phyloP scores from a whole-genome alignment of 2,888 invertebrate species.

The Parnassius glacialis region DNA sequence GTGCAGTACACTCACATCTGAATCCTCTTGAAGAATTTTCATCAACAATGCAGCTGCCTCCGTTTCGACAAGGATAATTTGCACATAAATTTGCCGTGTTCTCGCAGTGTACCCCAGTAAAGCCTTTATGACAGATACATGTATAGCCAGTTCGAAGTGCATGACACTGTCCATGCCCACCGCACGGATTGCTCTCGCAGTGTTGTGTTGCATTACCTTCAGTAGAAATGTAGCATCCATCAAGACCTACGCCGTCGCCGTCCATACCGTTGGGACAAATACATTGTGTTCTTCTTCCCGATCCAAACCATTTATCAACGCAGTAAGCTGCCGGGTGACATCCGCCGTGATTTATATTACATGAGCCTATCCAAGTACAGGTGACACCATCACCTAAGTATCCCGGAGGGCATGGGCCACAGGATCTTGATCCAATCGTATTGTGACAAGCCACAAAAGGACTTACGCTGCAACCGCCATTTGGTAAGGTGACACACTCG shows the following conservation, averaged over 20 bases:
- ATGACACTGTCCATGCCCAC: slow-evolving; percentile 82
- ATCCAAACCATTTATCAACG: slow-evolving; percentile 80
- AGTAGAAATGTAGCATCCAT: slow-evolving; percentile 83
- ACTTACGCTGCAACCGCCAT: slow-evolving; percentile 92
- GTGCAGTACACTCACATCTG: slow-evolving; percentile 84
- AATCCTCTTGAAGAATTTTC: slow-evolving; percentile 48
- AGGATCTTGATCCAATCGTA: slow-evolving; percentile 91
- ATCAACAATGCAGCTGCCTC: slow-evolving; percentile 84
- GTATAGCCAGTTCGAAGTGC: slow-evolving; percentile 61
- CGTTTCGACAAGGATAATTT: slow-evolving; percentile 89
- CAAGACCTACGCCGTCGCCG: slow-evolving; percentile 89
- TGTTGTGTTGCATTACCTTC: slow-evolving; percentile 52
- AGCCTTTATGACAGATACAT: slow-evolving; percentile 82
- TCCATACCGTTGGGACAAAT: slow-evolving; percentile 88
- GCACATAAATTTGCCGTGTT: slow-evolving; percentile 81
- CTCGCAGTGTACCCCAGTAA: slow-evolving; percentile 84
- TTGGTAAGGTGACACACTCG: slow-evolving; percentile 91
- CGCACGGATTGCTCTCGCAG: slow-evolving; percentile 78
- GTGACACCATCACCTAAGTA: slow-evolving; percentile 91
- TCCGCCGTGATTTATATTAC: slow-evolving; percentile 89
- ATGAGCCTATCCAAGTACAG: slow-evolving; percentile 86
- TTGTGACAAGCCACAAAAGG: slow-evolving; percentile 94
- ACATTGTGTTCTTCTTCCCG: slow-evolving; percentile 83
- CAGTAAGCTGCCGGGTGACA: slow-evolving; percentile 93
- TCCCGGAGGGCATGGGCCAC: slow-evolving; percentile 93